Base-by-base conservation (phyloP, 2,888 invertebrate species). In the Ophion slaviceki region DNA sequence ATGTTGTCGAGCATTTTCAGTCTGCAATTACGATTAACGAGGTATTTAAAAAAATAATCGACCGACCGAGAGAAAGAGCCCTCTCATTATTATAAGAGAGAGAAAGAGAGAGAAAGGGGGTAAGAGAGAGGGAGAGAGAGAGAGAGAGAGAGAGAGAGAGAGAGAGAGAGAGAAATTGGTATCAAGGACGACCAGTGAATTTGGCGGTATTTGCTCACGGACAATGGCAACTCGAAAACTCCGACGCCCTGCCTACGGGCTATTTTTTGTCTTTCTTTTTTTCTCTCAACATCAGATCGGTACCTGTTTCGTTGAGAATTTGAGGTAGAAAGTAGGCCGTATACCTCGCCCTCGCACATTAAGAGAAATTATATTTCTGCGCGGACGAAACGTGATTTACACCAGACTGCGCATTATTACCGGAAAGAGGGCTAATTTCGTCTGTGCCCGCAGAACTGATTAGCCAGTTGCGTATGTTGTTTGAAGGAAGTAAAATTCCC, bases 151-250 rank as follows among this genome's bases (percentile, higher is more conserved):
- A 11, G 47, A 47, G 3, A 4, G 47, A 14, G 14, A 14, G 47
- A 14, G 14, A 47, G 28, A 68, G 53, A 62, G 40, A 68, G 36
- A 61, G 40, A 79, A 72, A 84, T 86, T 75, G 76, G 87, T 84
- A 87, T 88, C 89, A 88, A 89, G 89, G 89, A 86, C 88, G 85
- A 85, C 89, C 76, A 80, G 87, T 89, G 47, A 85, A 84, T 85
- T 86, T 71, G 80, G 74, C 72, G 79, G 80, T 86, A 62, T 78
- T 61, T 84, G 59, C 66, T 67, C 66, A 47, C 70, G 84, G 79
- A 86, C 85, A 85, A 87, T 83, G 79, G 70, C 45, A 59, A 28
- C 20, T 24, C 67, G 74, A 80, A 75, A 77, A 75, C 57, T 74
- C 64, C 67, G 59, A 66, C 87, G 80, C 81, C 85, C 82, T 85